Evolutionary conservation across 2,113 vertebrate genomes (phyloP).

Genomic region (Limnothrissa miodon): DNA sequence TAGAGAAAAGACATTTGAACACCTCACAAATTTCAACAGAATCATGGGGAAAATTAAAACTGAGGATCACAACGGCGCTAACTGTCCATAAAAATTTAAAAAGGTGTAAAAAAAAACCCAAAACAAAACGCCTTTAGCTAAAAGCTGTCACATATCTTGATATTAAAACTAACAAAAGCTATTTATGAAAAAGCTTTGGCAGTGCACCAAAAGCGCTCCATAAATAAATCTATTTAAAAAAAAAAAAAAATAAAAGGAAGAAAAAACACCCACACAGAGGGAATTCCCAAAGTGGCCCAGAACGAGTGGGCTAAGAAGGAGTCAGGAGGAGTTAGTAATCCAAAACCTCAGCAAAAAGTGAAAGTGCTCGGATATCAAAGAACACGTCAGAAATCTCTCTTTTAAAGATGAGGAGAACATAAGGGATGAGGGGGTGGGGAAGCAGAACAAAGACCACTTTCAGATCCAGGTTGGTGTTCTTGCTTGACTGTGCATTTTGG

Average conservation of each 20-base stretch:
- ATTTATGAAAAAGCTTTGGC: neutral
- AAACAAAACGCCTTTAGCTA: too few species aligned
- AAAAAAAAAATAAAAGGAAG: neutral
- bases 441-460: neutral
- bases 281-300: neutral
- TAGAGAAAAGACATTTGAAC: too few species aligned
- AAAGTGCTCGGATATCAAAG: neutral
- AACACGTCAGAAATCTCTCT: neutral
- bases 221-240: neutral
- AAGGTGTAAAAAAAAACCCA: too few species aligned
- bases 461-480: neutral
- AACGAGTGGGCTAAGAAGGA: neutral
- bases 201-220: too few species aligned
- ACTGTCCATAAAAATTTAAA: too few species aligned
- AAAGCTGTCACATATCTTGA: too few species aligned
- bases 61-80: too few species aligned
- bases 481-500: constrained; percentile 10
- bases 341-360: neutral
- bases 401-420: neutral
- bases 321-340: neutral
- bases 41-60: too few species aligned
- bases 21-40: too few species aligned
- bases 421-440: neutral
- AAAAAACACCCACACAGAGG: neutral
- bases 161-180: too few species aligned